Evolutionary conservation across 2,113 vertebrate genomes (phyloP), one percentile per base, ranked within the genome.

Genomic region (Rhombomys opimus): DNA sequence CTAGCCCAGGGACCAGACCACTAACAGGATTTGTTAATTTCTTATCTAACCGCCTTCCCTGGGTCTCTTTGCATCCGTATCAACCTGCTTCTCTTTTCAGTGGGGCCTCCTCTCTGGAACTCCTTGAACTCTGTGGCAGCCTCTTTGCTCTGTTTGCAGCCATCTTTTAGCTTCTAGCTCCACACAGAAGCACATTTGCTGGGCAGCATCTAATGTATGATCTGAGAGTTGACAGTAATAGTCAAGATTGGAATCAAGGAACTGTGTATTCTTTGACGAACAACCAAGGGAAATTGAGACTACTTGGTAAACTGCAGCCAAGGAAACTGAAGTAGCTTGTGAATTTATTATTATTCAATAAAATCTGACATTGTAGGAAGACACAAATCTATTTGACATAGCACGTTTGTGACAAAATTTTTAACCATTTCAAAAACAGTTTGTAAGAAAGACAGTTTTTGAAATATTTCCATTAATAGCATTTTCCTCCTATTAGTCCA

Each of bases 401-500:
- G 35, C 35, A 50, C 9, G 25, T 50, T 85, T 46, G 17, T 32
- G 63, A 50, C 84, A 67, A 72, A 87, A 87, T 22, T 82, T 87
- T 94, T 78, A 78, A 50, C 59, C 73, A 65, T 72, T 97, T 89
- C 68, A 57, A 68, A 78, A 81, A 52, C 30, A 92, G 77, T 88
- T 80, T 86, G 87, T 92, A 89, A 86, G 12, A 81, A 76, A 76
- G 92, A 54, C 2, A n/a, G 2, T 89, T 78, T 90, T 95, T 32
- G 22, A 54, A 94, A 91, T 97, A n/a, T 30, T 95, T 87, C 25
- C 87, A 70, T 84, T 96, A 94, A 96, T 95, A 76, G 41, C 57
- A 35, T 35, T 85, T 52, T 63, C 13, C 17, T 5, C 15, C 2
- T 54, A 27, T 77, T 86, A 94, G 12, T 93, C 81, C n/a, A 68